Percentiles rank a stretch among this genome's conserved stretches.
phyloP scores from a whole-genome alignment of 92 coral and sea anemone species.

The Pocillopora grandis region DNA sequence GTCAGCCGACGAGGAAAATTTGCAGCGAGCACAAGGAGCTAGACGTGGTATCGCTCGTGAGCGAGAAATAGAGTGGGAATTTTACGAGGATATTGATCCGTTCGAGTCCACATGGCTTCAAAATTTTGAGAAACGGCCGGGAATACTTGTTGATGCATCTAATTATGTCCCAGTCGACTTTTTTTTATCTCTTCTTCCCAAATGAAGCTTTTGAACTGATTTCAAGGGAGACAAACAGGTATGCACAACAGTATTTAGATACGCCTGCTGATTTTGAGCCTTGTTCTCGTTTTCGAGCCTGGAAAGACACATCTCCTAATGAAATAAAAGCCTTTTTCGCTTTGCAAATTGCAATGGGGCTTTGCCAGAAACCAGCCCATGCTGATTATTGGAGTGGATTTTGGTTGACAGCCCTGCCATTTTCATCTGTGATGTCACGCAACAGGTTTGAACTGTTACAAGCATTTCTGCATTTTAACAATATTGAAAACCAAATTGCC shows the following conservation, averaged over 20 bases:
- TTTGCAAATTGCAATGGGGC: slow-evolving; percentile 61
- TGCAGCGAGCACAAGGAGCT: slow-evolving; percentile 1
- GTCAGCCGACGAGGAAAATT: not conserved
- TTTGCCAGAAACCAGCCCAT: slow-evolving; percentile 52
- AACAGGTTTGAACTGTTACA: slow-evolving; percentile 52
- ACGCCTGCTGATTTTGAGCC: slow-evolving; percentile 44
- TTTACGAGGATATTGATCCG: slow-evolving; percentile 36
- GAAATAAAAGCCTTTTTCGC: slow-evolving; percentile 62
- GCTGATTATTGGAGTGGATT: slow-evolving; percentile 50
- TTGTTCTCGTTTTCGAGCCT: slow-evolving; percentile 32
- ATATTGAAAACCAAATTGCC: slow-evolving; percentile 18
- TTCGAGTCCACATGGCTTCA: slow-evolving; percentile 48
- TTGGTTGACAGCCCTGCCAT: slow-evolving; percentile 50
- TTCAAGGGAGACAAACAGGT: slow-evolving; percentile 43
- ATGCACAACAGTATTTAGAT: slow-evolving; percentile 56
- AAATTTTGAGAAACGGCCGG: slow-evolving; percentile 35
- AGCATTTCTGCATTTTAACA: slow-evolving; percentile 67
- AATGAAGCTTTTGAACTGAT: slow-evolving; percentile 54
- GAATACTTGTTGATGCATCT: slow-evolving; percentile 49
- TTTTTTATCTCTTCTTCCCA: slow-evolving; percentile 41
- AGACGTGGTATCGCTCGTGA: slow-evolving; percentile 13
- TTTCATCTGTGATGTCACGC: slow-evolving; percentile 53
- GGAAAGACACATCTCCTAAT: slow-evolving; percentile 38
- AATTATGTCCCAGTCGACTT: slow-evolving; percentile 51
- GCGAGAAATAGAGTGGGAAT: slow-evolving; percentile 37